Conservation (phyloP, 2,113 vertebrate species). For the Coreoperca whiteheadi region DNA sequence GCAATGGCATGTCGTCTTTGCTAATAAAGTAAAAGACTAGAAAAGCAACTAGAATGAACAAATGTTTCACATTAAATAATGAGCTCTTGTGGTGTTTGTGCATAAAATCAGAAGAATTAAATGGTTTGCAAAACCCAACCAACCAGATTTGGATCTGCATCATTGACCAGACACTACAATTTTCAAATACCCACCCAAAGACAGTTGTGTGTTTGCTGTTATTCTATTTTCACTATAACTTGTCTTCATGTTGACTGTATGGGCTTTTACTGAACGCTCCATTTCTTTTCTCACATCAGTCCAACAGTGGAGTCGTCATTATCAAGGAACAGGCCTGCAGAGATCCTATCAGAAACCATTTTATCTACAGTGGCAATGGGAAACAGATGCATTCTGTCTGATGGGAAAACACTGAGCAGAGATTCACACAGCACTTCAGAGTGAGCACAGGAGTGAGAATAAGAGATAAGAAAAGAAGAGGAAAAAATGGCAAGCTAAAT, state of each 20-base stretch:
- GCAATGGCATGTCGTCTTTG: background rate
- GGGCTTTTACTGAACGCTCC: background rate
- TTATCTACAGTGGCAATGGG: constrained; percentile 24
- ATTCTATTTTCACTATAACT: background rate
- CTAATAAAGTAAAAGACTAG: background rate
- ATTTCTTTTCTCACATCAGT: constrained; percentile 13
- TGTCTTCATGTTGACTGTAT: background rate
- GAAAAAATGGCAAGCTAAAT: background rate
- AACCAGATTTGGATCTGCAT: background rate
- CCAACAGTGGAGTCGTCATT: constrained; percentile 4
- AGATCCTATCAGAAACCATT: constrained; percentile 29
- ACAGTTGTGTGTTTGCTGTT: background rate
- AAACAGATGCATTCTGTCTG: constrained; percentile 23
- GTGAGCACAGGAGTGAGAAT: background rate
- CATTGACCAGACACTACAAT: background rate
- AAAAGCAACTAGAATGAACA: background rate
- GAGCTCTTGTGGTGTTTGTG: background rate
- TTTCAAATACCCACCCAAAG: background rate
- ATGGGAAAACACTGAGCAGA: constrained; percentile 38
- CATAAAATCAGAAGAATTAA: background rate
- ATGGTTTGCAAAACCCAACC: background rate
- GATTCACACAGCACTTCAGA: constrained; percentile 23
- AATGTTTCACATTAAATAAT: background rate
- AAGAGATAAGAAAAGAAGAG: constrained; percentile 16
- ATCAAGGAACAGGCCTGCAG: constrained; percentile 14